Percentiles rank a stretch among this genome's conserved stretches.
phyloP scores from a whole-genome alignment of 2,113 vertebrate species.

The Rhea pennata region DNA sequence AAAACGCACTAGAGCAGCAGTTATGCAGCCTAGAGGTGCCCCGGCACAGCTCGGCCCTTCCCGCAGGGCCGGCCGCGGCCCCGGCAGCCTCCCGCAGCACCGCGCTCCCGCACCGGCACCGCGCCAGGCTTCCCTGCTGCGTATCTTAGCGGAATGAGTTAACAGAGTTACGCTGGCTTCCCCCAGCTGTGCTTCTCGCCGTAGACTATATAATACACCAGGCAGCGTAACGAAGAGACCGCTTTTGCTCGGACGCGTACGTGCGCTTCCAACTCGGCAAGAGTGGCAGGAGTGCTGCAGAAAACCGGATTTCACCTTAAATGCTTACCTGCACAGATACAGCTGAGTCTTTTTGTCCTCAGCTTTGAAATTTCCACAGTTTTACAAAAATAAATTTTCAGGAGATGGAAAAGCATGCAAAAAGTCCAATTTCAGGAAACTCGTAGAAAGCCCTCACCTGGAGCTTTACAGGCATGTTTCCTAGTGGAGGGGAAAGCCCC shows the following conservation, averaged over 20 bases:
- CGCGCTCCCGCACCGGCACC: no score
- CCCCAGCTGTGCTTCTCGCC: not conserved
- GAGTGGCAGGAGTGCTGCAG: not conserved
- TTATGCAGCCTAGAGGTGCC: not conserved
- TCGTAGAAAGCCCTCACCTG: not conserved
- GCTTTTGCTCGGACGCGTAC: not conserved
- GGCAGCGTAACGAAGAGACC: fast-evolving
- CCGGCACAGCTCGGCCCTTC: fast-evolving
- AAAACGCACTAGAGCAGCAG: not conserved
- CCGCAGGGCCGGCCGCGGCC: no score
- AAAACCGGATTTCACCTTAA: not conserved
- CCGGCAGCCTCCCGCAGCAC: no score
- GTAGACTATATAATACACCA: not conserved
- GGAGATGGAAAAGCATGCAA: not conserved
- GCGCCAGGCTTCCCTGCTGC: not conserved
- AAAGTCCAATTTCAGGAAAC: not conserved
- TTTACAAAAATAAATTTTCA: not conserved
- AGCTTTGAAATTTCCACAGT: not conserved
- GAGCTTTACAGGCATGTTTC: not conserved
- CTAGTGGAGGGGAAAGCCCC: not conserved
- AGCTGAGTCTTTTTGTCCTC: not conserved
- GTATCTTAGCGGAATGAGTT: not conserved
- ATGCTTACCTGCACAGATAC: not conserved
- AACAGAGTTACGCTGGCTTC: not conserved
- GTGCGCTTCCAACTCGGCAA: not conserved